phyloP scores from a whole-genome alignment of 30 jellyfish, hydroid and myxozoan genomes.

The Cassiopea andromeda region DNA sequence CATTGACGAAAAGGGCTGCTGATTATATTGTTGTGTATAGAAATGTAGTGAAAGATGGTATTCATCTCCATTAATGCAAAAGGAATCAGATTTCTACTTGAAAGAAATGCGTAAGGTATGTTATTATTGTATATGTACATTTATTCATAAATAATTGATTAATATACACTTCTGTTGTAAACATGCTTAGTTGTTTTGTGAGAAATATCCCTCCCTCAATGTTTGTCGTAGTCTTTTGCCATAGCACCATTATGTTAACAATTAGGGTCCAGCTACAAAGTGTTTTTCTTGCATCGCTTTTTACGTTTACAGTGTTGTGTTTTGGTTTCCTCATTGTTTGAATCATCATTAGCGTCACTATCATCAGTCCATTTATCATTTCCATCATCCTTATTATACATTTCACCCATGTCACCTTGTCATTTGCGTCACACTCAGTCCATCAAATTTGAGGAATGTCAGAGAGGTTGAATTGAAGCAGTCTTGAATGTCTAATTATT shows the following conservation, averaged over 20 bases:
- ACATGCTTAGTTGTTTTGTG: too few species aligned
- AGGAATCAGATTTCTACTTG: not conserved
- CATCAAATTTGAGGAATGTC: not conserved
- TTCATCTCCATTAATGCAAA: not conserved
- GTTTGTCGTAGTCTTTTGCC: too few species aligned
- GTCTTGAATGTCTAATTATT: too few species aligned
- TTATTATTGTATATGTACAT: not conserved
- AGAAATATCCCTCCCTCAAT: too few species aligned
- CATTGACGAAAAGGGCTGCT: slow-evolving; percentile 47
- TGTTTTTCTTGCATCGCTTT: too few species aligned
- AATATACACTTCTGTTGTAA: too few species aligned
- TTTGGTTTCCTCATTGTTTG: not conserved
- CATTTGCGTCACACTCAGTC: not conserved
- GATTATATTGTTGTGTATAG: slow-evolving; percentile 42
- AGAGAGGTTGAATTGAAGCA: too few species aligned
- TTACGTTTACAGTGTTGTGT: too few species aligned
- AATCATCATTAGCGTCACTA: not conserved
- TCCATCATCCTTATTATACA: not conserved
- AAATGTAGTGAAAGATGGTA: not conserved
- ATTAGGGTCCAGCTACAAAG: too few species aligned
- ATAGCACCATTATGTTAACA: too few species aligned
- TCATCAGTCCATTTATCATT: not conserved
- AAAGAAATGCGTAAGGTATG: not conserved
- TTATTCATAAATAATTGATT: too few species aligned
- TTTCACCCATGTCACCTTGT: not conserved